Evolutionary conservation across 2,888 invertebrate genomes (phyloP).

Genomic region (Epistrophe eligans): DNA sequence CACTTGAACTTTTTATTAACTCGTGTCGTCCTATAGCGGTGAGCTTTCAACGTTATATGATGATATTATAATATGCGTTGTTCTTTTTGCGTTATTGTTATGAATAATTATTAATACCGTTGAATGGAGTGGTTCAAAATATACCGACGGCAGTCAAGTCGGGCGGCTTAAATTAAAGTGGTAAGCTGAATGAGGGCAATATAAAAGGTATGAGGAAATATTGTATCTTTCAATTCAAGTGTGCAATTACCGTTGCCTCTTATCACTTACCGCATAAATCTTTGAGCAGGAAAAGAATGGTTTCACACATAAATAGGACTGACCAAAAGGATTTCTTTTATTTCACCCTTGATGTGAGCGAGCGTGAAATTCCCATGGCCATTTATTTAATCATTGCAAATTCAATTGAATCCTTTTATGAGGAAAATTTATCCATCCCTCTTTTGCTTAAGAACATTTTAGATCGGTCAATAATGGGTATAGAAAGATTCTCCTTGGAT

Average conservation of each 20-base stretch:
- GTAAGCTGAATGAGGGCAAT: constrained; percentile 17
- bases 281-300: constrained; percentile 37
- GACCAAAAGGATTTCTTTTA: constrained; percentile 69
- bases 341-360: constrained; percentile 54
- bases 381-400: constrained; percentile 76
- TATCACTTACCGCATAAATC: constrained; percentile 74
- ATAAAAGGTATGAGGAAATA: constrained; percentile 46
- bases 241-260: constrained; percentile 70
- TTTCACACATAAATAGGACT: constrained; percentile 28
- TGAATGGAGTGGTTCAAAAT: constrained; percentile 53
- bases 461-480: constrained; percentile 73
- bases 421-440: constrained; percentile 52
- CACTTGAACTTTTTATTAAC: constrained; percentile 81
- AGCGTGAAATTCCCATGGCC: constrained; percentile 72
- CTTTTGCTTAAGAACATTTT: constrained; percentile 29
- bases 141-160: constrained; percentile 12
- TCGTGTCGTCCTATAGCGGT: constrained; percentile 49
- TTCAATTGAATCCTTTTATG: constrained; percentile 74
- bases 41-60: constrained; percentile 32
- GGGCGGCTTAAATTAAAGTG: constrained; percentile 60
- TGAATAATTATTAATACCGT: constrained; percentile 73
- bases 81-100: constrained; percentile 59
- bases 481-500: constrained; percentile 62
- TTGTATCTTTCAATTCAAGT: constrained; percentile 59
- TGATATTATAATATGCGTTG: constrained; percentile 51